Conservation (phyloP, 2,888 invertebrate genomes). For the Amblyjoppa fuscipennis region DNA sequence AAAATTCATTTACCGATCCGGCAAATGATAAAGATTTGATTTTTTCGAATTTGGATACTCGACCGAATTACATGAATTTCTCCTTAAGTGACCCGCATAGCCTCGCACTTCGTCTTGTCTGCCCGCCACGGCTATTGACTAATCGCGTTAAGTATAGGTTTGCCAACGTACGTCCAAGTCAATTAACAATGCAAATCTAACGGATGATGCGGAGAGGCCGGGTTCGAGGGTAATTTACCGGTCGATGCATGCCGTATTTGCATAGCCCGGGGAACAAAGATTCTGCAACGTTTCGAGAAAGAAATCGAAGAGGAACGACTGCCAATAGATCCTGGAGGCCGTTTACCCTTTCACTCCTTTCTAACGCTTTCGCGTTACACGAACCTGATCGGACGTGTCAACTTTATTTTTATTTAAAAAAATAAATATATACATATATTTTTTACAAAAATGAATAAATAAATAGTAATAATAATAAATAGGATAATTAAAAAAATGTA, state of each 20-base stretch:
- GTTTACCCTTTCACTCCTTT: constrained; percentile 21
- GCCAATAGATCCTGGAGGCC: neutral
- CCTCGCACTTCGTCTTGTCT: neutral
- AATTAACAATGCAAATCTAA: constrained; percentile 62
- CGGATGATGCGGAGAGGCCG: constrained; percentile 6
- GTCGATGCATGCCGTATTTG: constrained; percentile 18
- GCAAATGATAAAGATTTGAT: neutral
- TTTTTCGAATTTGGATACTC: neutral
- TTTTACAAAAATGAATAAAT: neutral
- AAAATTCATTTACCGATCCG: neutral
- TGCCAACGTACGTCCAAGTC: constrained; percentile 41
- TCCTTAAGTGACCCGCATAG: neutral
- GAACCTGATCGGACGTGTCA: neutral
- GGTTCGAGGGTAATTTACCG: constrained; percentile 46
- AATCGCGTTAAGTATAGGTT: constrained; percentile 42
- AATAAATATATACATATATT: neutral
- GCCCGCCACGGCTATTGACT: constrained; percentile 28
- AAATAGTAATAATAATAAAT: neutral
- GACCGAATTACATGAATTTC: neutral
- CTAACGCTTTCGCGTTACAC: constrained; percentile 20
- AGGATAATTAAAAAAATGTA: neutral
- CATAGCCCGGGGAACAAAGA: constrained; percentile 12
- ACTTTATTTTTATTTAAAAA: neutral
- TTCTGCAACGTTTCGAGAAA: constrained; percentile 23
- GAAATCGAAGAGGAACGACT: constrained; percentile 16